phyloP scores from a whole-genome alignment of 2,113 vertebrate genomes.

The Trichomycterus rosablanca region DNA sequence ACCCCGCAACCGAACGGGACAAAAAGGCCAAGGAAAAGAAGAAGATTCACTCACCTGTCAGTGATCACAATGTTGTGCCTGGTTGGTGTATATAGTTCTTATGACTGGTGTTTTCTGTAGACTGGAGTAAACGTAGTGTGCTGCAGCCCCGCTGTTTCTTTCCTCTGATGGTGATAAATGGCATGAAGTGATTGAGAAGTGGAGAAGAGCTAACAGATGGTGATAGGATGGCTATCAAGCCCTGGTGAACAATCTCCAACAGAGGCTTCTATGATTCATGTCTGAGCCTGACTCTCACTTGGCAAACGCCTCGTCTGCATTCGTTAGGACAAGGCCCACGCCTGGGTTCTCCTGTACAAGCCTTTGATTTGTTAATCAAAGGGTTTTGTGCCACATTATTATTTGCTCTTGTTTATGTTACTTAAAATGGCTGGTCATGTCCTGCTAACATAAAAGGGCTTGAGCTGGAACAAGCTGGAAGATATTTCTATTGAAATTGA shows the following conservation, averaged over 20 bases:
- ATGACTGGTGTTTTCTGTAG: background rate
- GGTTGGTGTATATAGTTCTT: background rate
- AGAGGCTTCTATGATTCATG: constrained; percentile 35
- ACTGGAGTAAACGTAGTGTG: background rate
- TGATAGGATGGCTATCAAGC: constrained; percentile 10
- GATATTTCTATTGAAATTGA: constrained; percentile 3
- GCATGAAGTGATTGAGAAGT: constrained; percentile 11
- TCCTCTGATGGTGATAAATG: constrained; percentile 20
- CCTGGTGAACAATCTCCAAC: constrained; percentile 35
- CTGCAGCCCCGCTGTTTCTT: constrained; percentile 9
- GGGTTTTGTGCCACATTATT: constrained; percentile 25
- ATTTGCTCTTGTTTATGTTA: constrained; percentile 33
- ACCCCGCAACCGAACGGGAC: too few species aligned
- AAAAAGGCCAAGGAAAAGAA: too few species aligned
- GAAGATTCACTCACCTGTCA: too few species aligned
- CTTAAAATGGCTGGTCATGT: constrained; percentile 36
- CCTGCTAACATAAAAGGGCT: constrained; percentile 10
- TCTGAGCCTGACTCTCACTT: constrained; percentile 18
- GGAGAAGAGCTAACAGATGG: constrained; percentile 42
- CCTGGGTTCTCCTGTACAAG: constrained; percentile 9
- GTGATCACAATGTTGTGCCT: too few species aligned
- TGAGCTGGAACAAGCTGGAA: constrained; percentile 13
- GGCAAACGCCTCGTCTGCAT: constrained; percentile 23
- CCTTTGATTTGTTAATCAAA: constrained; percentile 37
- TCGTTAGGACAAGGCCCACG: constrained; percentile 3